These are phyloP conservation scores for Poeciliopsis retropinna DNA, from an alignment of 2,113 vertebrate species.

Conservation along the genomic window DNA sequence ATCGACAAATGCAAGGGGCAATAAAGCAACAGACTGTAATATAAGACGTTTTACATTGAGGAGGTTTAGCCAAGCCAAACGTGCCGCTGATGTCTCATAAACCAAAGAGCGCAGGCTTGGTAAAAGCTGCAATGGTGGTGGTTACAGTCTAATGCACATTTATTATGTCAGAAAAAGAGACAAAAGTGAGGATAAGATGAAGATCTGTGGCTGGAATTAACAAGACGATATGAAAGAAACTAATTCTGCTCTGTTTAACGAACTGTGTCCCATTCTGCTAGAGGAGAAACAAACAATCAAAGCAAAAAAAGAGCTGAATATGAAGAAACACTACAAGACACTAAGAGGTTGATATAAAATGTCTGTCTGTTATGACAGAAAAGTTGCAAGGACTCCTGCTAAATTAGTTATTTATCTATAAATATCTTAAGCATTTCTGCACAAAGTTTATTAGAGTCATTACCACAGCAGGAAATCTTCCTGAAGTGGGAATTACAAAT, in stretches of 20 bases:
- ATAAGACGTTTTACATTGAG: constrained; percentile 39
- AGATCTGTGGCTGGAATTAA: not conserved
- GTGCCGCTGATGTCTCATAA: constrained; percentile 23
- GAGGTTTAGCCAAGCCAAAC: constrained; percentile 20
- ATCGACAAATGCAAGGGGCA: constrained; percentile 31
- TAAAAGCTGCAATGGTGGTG: constrained; percentile 9
- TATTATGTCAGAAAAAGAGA: constrained; percentile 5
- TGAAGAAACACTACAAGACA: too few relatives aligned
- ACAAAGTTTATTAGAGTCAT: too few relatives aligned
- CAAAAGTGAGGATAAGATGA: not conserved
- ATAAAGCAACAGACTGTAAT: constrained; percentile 48
- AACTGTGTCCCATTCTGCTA: too few relatives aligned
- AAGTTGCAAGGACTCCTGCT: too few relatives aligned
- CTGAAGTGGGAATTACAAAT: too few relatives aligned
- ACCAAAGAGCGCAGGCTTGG: constrained; percentile 3
- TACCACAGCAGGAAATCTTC: too few relatives aligned
- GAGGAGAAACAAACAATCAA: too few relatives aligned
- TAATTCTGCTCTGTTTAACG: not conserved
- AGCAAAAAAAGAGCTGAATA: too few relatives aligned
- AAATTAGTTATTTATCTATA: too few relatives aligned
- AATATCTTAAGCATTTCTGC: too few relatives aligned
- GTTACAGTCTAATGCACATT: constrained; percentile 9
- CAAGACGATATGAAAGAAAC: not conserved
- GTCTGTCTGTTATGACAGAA: too few relatives aligned
- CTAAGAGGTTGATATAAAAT: too few relatives aligned